Conservation (phyloP, 1,140 invertebrate species). For the Cydia fagiglandana region DNA sequence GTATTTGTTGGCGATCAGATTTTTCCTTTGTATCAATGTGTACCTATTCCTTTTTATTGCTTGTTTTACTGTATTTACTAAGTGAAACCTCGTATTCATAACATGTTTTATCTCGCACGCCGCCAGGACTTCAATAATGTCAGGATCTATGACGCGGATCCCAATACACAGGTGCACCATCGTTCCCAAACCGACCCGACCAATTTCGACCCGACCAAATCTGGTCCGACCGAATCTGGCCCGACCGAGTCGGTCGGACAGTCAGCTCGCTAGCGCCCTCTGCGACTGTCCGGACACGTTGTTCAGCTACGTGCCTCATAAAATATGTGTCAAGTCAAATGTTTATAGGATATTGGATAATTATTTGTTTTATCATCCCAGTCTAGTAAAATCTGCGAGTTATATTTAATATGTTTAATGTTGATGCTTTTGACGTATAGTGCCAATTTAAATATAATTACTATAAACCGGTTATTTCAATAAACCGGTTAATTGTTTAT, state of each 20-base stretch:
- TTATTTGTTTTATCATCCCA: slow-evolving; percentile 69
- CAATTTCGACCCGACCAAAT: slow-evolving; percentile 1
- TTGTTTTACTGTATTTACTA: too few relatives aligned
- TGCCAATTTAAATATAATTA: background rate
- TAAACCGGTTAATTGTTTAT: background rate
- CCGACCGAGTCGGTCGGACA: slow-evolving; percentile 37
- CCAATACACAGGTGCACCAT: slow-evolving; percentile 76
- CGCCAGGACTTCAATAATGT: slow-evolving; percentile 75
- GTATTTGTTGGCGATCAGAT: too few relatives aligned
- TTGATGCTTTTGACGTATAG: background rate
- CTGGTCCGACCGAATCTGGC: background rate
- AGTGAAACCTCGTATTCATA: background rate
- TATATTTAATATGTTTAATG: slow-evolving; percentile 55
- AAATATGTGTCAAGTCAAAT: slow-evolving; percentile 59
- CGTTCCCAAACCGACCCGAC: slow-evolving; percentile 38
- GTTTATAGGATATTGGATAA: slow-evolving; percentile 57
- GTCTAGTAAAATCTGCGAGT: slow-evolving; percentile 61
- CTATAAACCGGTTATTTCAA: background rate
- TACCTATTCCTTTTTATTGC: too few relatives aligned
- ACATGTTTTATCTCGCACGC: slow-evolving; percentile 52
- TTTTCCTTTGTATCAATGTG: too few relatives aligned
- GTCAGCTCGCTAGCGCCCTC: slow-evolving; percentile 42
- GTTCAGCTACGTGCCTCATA: slow-evolving; percentile 63
- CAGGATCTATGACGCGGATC: slow-evolving; percentile 73
- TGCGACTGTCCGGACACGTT: slow-evolving; percentile 64